Conservation (phyloP, 2,113 vertebrate species). For the Tachuris rubrigastra region DNA sequence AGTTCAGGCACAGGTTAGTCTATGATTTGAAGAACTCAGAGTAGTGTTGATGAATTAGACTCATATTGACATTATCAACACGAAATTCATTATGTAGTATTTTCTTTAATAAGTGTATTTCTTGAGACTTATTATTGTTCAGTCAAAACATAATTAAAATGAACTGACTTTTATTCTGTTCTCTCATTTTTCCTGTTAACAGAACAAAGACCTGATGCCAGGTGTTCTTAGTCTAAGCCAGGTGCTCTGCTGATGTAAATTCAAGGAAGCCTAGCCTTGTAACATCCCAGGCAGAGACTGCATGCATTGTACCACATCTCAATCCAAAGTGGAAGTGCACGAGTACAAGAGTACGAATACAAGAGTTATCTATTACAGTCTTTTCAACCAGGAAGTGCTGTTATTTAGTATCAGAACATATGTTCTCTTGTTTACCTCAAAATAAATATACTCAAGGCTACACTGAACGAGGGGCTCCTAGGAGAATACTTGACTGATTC, state of each 20-base stretch:
- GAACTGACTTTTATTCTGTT: background rate
- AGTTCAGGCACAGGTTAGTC: background rate
- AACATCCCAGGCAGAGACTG: background rate
- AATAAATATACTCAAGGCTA: background rate
- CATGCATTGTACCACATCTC: background rate
- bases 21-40: background rate
- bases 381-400: background rate
- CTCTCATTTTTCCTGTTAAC: background rate
- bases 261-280: background rate
- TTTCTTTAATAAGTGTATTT: background rate
- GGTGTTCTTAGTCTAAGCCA: background rate
- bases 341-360: background rate
- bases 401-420: background rate
- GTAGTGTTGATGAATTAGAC: background rate
- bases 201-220: background rate
- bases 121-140: background rate
- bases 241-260: background rate
- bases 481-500: background rate
- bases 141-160: background rate
- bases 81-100: background rate
- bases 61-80: background rate
- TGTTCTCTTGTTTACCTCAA: constrained; percentile 25
- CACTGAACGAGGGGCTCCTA: background rate
- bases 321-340: background rate
- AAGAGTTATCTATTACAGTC: background rate